Conservation (phyloP, 2,888 invertebrate genomes). For the Gandaritis pyraliata region DNA sequence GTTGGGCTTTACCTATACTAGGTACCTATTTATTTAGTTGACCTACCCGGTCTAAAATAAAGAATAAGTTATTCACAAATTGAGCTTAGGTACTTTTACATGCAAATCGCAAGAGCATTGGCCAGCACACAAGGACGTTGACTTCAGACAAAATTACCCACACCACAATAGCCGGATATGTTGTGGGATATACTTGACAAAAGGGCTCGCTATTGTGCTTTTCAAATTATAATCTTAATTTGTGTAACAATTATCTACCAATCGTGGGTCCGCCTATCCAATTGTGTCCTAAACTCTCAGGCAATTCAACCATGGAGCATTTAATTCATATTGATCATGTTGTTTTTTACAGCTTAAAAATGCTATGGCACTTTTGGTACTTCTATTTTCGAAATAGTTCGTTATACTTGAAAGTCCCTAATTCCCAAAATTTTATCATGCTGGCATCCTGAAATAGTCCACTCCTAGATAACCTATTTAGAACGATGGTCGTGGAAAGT, state of each 20-base stretch:
- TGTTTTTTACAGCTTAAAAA: background rate
- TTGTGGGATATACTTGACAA: constrained; percentile 25
- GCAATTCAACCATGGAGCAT: constrained; percentile 13
- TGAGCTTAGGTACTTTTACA: constrained; percentile 17
- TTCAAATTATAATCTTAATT: constrained; percentile 31
- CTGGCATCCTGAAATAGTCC: background rate
- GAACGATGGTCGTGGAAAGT: too few relatives aligned
- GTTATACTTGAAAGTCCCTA: too few relatives aligned
- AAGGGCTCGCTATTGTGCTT: constrained; percentile 31
- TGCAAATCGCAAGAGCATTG: constrained; percentile 29
- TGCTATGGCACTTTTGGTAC: background rate
- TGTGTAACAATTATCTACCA: constrained; percentile 28
- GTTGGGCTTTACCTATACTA: too few relatives aligned
- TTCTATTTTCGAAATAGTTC: background rate
- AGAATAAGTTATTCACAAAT: constrained; percentile 6
- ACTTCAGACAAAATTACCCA: constrained; percentile 25
- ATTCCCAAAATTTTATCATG: too few relatives aligned
- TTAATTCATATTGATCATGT: background rate
- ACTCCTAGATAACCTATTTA: background rate
- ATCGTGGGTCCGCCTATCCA: constrained; percentile 15
- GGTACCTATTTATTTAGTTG: too few relatives aligned
- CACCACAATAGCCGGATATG: constrained; percentile 36
- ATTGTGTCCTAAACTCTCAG: constrained; percentile 18
- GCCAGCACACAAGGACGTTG: constrained; percentile 29
- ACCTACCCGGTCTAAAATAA: background rate